These are phyloP conservation scores for Myotis lucifugus DNA, from an alignment of 2,113 vertebrate species.

Conservation along the genomic window DNA sequence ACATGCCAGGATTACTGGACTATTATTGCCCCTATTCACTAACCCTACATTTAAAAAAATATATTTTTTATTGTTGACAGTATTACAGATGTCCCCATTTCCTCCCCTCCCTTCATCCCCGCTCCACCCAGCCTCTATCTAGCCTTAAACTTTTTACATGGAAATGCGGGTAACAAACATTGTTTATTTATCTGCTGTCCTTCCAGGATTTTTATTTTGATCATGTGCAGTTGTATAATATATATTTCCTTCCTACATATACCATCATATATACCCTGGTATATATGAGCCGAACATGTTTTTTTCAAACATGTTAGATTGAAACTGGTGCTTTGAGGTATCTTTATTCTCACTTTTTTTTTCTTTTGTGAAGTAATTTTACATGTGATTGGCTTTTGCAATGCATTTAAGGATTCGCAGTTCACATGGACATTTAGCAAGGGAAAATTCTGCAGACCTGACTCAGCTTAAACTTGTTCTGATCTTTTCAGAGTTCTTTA, in stretches of 20 bases:
- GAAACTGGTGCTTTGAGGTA: not conserved
- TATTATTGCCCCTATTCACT: not conserved
- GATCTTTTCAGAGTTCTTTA: not conserved
- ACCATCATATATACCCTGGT: not conserved
- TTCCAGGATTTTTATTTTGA: slow-evolving; percentile 13
- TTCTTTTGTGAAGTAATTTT: not conserved
- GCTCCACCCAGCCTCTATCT: too few relatives aligned
- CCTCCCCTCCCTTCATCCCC: too few relatives aligned
- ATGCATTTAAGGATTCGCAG: not conserved
- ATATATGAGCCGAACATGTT: not conserved
- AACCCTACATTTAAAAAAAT: too few relatives aligned
- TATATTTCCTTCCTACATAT: not conserved
- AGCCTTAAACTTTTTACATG: slow-evolving; percentile 28
- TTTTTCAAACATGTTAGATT: not conserved
- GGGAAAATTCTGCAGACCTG: not conserved
- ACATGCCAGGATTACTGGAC: not conserved
- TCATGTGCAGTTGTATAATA: not conserved
- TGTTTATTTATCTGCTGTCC: not conserved
- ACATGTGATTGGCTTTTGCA: slow-evolving; percentile 6
- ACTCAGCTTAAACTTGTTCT: not conserved
- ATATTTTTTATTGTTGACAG: too few relatives aligned
- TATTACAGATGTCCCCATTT: too few relatives aligned
- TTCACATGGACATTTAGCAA: not conserved
- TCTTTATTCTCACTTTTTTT: not conserved
- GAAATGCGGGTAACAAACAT: slow-evolving; percentile 7